Evolutionary conservation across 2,113 vertebrate species (phyloP), one percentile per base, ranked within the genome.

Genomic region (Todiramphus saurophagus): DNA sequence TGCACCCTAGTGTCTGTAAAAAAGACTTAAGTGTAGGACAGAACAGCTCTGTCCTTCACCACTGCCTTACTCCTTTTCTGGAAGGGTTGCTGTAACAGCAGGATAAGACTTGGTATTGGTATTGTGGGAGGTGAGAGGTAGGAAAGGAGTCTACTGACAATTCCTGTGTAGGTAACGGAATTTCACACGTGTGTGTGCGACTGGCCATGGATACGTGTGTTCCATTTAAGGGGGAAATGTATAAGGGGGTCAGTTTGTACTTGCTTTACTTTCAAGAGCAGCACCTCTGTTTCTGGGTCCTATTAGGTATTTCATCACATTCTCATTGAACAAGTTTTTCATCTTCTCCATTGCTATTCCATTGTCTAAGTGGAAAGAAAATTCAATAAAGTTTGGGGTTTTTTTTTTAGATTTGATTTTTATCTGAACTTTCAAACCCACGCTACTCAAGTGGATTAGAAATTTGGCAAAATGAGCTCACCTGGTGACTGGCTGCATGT

Each of bases 351-450:
- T 73, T 66, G 67, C 24, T 66, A 16, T 90, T 91, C 94, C 58
- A 69, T 82, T 95, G 91, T 93, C 78, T 85, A 89, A 93, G 78
- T 89, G 41, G 67, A 87, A 84, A 82, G 48, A 78, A 95, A 96
- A 93, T 83, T 91, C 82, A 94, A 55, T 87, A 73, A 84, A n/a
- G 24, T 84, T 93, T 87, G 4, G 19, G 44, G 48, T n/a, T n/a
- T n/a, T n/a, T 63, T 75, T 24, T 21, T 70, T 21, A 50, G 33
- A 83, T 91, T 87, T 94, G 75, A 59, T 91, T 93, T 91, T 91
- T 87, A 67, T 46, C 78, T 96, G 93, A 90, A 85, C 87, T 96
- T 90, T 96, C 55, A 85, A 90, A 90, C 67, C 50, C 37, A 24
- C 0, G 1, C 27, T 62, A 66, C 67, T 83, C 58, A 48, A 91